A percentile compares a stretch with the other conserved stretches of the same genome.
These are phyloP conservation scores for Muscidifurax raptorellus DNA, from an alignment of 1,140 invertebrate genomes.

Conservation along the genomic window DNA sequence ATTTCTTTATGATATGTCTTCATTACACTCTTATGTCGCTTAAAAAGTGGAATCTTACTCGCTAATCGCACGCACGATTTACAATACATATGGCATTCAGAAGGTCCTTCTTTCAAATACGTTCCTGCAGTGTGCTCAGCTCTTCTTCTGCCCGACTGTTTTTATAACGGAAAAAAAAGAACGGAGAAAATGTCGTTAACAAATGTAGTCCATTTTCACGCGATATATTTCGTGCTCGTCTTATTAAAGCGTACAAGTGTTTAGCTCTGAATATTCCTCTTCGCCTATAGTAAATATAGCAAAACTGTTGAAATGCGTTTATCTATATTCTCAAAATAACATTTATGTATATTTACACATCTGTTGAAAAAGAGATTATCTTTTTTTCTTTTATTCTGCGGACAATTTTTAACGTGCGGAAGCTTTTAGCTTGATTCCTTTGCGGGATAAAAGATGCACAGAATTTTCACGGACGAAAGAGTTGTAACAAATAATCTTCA, in stretches of 20 bases:
- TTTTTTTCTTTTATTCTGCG: neutral
- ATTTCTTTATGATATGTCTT: slow-evolving; percentile 73
- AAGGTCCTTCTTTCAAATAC: neutral
- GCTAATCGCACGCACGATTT: slow-evolving; percentile 60
- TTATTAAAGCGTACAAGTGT: slow-evolving; percentile 30
- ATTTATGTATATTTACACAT: slow-evolving; percentile 36
- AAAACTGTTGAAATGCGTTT: slow-evolving; percentile 11
- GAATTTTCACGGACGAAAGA: slow-evolving; percentile 6
- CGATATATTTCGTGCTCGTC: slow-evolving; percentile 10
- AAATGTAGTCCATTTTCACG: neutral
- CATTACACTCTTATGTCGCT: slow-evolving; percentile 71
- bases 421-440: slow-evolving; percentile 4
- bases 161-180: neutral
- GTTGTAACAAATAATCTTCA: slow-evolving; percentile 20
- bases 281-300: slow-evolving; percentile 20
- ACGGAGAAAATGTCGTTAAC: slow-evolving; percentile 6
- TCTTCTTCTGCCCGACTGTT: slow-evolving; percentile 4
- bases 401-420: neutral
- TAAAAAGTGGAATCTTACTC: slow-evolving; percentile 68
- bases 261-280: slow-evolving; percentile 18
- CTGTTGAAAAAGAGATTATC: neutral
- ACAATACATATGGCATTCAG: slow-evolving; percentile 44
- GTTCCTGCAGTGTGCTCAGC: slow-evolving; percentile 22
- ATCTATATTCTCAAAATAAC: slow-evolving; percentile 37
- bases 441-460: slow-evolving; percentile 29